These are phyloP conservation scores for Laspeyria flexula DNA, from an alignment of 2,888 invertebrate genomes.

Conservation along the genomic window DNA sequence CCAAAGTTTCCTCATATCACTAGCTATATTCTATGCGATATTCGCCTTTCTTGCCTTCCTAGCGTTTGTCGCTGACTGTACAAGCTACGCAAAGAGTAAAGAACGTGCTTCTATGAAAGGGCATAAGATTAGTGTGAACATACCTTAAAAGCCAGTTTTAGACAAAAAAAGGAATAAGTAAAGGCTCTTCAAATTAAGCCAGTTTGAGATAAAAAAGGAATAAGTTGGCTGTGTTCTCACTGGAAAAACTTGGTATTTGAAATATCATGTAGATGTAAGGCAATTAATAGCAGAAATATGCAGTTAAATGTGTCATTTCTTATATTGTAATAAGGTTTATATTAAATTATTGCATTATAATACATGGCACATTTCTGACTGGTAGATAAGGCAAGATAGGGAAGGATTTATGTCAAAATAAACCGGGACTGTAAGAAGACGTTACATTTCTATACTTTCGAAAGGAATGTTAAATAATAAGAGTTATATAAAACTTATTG, in stretches of 20 bases:
- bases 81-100: constrained; percentile 81
- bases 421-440: not conserved
- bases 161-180: not conserved
- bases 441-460: not conserved
- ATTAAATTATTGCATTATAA: no score
- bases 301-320: not conserved
- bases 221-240: not conserved
- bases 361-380: no score
- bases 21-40: constrained; percentile 87
- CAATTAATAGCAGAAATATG: not conserved
- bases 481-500: not conserved
- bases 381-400: no score
- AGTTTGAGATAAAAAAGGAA: no score
- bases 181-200: no score
- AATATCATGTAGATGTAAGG: no score
- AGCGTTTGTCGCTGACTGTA: constrained; percentile 87
- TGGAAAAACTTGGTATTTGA: no score
- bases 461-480: not conserved
- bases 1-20: constrained; percentile 86
- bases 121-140: constrained; percentile 86
- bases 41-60: constrained; percentile 87
- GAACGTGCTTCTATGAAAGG: constrained; percentile 79
- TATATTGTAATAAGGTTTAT: not conserved
- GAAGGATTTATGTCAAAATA: no score
- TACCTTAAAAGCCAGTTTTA: constrained; percentile 72